Conservation (phyloP, 2,113 vertebrate species). For the Scalopus aquaticus region DNA sequence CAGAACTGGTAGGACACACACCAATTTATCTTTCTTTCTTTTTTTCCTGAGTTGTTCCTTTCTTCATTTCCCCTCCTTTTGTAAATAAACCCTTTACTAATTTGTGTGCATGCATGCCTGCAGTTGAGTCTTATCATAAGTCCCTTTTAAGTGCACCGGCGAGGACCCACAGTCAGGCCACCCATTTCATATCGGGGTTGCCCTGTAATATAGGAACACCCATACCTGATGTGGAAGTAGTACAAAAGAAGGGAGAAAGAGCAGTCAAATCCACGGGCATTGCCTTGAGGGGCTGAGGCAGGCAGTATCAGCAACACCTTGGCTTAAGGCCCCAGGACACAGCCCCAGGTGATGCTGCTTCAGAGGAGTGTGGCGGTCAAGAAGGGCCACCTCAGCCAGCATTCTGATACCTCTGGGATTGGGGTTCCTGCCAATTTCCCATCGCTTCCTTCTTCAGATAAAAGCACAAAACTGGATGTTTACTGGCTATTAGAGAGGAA, state of each 20-base stretch:
- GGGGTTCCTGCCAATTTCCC: not conserved
- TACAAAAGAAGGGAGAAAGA: not conserved
- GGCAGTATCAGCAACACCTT: not conserved
- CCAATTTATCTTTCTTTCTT: no score
- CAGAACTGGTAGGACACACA: no score
- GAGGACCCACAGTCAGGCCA: no score
- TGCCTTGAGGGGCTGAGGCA: not conserved
- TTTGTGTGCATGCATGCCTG: no score
- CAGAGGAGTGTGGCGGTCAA: not conserved
- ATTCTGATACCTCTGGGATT: not conserved
- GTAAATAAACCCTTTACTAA: no score
- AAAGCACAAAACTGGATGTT: constrained; percentile 2
- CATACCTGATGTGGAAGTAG: no score
- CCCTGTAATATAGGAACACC: no score
- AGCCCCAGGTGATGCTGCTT: not conserved
- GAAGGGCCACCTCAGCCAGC: not conserved
- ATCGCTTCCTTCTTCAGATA: not conserved
- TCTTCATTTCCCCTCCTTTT: no score
- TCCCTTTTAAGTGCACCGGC: no score
- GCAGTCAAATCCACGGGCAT: not conserved
- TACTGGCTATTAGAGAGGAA: not conserved
- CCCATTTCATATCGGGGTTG: no score
- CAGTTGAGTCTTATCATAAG: no score
- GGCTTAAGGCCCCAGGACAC: not conserved
- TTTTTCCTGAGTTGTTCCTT: no score